Evolutionary conservation across 2,113 vertebrate species (phyloP).

Genomic region (Bos indicus): DNA sequence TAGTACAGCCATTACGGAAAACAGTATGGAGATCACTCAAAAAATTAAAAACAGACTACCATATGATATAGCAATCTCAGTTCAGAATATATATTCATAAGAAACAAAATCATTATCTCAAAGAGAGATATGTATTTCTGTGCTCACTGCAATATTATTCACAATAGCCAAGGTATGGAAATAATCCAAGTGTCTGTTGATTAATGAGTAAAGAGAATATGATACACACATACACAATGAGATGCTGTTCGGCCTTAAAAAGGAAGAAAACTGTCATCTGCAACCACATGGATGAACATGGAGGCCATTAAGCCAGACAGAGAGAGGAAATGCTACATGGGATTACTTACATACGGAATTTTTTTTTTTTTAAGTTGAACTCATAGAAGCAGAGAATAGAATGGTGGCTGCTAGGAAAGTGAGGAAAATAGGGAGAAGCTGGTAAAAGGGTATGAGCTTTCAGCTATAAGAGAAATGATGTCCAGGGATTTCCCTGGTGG

Average conservation of each 20-base stretch:
- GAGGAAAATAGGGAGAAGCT: background rate
- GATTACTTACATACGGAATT: background rate
- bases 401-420: background rate
- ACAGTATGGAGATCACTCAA: background rate
- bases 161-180: background rate
- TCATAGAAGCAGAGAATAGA: background rate
- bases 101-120: background rate
- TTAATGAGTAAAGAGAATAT: background rate
- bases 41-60: background rate
- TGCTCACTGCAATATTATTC: background rate
- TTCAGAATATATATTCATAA: background rate
- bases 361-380: background rate
- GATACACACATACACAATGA: background rate
- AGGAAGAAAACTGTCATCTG: background rate
- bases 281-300: background rate
- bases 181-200: background rate
- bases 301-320: background rate
- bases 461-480: background rate
- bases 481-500: background rate
- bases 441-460: background rate
- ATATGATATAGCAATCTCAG: background rate
- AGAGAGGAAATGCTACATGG: too few species aligned
- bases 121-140: background rate
- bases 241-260: background rate
- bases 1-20: background rate